Conservation (phyloP, 1,140 invertebrate genomes). For the Halesus radiatus region DNA sequence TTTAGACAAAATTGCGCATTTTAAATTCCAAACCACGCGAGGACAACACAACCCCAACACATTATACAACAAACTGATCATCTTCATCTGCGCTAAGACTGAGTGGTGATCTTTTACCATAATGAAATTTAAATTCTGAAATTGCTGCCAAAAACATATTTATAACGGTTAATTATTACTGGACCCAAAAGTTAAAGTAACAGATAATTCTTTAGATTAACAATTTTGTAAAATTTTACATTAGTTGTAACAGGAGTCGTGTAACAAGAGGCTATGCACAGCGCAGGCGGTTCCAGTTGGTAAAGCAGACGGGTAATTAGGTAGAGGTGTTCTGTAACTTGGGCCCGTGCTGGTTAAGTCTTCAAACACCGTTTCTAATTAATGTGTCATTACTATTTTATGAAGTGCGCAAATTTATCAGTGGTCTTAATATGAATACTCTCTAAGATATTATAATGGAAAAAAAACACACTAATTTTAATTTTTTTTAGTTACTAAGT, state of each 20-base stretch:
- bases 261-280: neutral
- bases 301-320: conserved; percentile 7
- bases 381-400: conserved; percentile 47
- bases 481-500: conserved; percentile 56
- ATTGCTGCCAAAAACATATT: conserved; percentile 50
- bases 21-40: conserved; percentile 32
- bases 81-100: conserved; percentile 46
- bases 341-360: conserved; percentile 42
- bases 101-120: conserved; percentile 48
- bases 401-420: conserved; percentile 57
- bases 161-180: conserved; percentile 33
- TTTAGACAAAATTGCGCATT: conserved; percentile 48
- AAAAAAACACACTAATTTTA: conserved; percentile 50
- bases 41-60: conserved; percentile 42
- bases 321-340: conserved; percentile 2
- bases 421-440: conserved; percentile 58
- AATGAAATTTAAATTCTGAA: conserved; percentile 19
- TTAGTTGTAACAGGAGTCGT: conserved; percentile 8
- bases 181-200: conserved; percentile 24
- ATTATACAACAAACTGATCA: conserved; percentile 38
- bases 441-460: conserved; percentile 57
- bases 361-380: conserved; percentile 47
- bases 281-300: conserved; percentile 9
- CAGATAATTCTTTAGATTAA: conserved; percentile 37
- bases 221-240: conserved; percentile 51